These are phyloP conservation scores for Trogon melanurus DNA, from an alignment of 2,113 vertebrate genomes.

Conservation along the genomic window DNA sequence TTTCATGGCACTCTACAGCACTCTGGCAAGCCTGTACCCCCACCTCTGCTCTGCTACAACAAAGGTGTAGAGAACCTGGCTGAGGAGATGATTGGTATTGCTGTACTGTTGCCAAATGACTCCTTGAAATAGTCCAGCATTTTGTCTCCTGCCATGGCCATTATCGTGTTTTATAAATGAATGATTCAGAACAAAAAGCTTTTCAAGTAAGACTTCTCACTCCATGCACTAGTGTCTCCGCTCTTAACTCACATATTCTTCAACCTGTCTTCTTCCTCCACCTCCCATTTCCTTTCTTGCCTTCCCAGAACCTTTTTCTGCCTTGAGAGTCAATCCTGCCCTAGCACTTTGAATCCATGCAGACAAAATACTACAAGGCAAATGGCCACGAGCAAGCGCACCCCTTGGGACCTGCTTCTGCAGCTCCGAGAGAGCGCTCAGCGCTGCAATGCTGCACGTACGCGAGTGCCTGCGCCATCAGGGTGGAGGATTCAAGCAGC, in stretches of 20 bases:
- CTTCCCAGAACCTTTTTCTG: not conserved
- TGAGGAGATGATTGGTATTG: not conserved
- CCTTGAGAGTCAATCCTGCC: not conserved
- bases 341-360: fast-evolving
- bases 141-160: not conserved
- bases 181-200: not conserved
- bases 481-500: not conserved
- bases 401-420: not conserved
- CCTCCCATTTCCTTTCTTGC: not conserved
- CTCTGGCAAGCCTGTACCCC: not conserved
- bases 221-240: not conserved
- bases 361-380: not conserved
- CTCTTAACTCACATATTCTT: not conserved
- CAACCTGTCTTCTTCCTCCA: not conserved
- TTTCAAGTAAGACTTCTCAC: not conserved
- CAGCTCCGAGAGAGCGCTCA: not conserved
- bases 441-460: fast-evolving
- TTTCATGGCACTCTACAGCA: not conserved
- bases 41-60: not conserved
- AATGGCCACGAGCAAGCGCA: not conserved
- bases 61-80: fast-evolving
- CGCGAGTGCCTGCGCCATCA: not conserved
- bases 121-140: not conserved
- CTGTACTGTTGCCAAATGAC: not conserved
- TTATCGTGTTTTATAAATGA: not conserved